Evolutionary conservation across 2,113 vertebrate species (phyloP), one percentile per base, ranked within the genome.

Genomic region (Melanotaenia duboulayi): DNA sequence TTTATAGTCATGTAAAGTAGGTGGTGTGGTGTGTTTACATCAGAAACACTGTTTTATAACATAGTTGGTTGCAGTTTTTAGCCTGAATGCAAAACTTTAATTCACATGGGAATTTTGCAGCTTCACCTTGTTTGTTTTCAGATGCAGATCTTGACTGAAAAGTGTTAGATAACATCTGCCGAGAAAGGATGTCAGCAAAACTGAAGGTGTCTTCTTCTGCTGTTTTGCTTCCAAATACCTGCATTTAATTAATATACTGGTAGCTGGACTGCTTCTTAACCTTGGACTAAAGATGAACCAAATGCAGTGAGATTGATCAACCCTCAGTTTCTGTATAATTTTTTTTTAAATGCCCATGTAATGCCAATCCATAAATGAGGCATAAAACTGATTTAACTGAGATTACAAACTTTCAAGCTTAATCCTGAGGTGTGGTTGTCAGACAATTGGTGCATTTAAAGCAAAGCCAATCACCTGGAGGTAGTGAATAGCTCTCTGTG

Each of bases 401-500:
- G 63, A 58, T 61, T 75, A 23, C 16, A 48, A 51, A 20, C 56
- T 80, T 42, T 14, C 11, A 23, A 39, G 32, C 32, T 65, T 65
- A 66, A 68, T 52, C 46, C 7, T 0, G 16, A 87, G 76, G 74
- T 72, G 74, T 61, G 78, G 83, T 64, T 35, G 58, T 71, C 71
- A 70, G 82, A 80, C 80, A 75, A 35, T 72, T 49, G 55, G 24
- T 49, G 39, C 25, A 65, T 57, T 65, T 16, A 61, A 56, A 74
- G 64, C 54, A 51, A 81, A 86, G 81, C 77, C 77, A 83, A 81
- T 85, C 58, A 72, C 61, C 74, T 32, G 10, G 11, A 76, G 76
- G 81, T 70, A 71, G 65, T 50, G 19, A 39, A 55, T 58, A 65
- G n/a, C 57, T 20, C 13, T 79, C 59, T 81, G 63, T 50, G 50